Evolutionary conservation across 2,113 vertebrate genomes (phyloP), one percentile per base, ranked within the genome.

Genomic region (Tylochromis polylepis): DNA sequence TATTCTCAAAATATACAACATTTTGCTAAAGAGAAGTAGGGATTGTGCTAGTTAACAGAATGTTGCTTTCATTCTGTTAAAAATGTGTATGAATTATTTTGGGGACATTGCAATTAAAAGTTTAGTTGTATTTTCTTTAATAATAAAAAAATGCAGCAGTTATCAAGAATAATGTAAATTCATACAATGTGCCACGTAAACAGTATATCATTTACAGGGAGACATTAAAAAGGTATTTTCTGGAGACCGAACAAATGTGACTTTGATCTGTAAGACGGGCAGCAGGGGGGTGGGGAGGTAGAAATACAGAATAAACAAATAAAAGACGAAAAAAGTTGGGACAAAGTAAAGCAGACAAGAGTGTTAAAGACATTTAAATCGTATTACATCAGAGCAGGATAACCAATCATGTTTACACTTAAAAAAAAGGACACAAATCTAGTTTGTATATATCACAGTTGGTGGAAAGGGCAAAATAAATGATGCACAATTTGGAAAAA

Each of bases 171-270:
- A 91, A 87, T 83, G 84, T 77, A 27, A 88, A 86, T 85, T 89
- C 87, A 84, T 82, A 87, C 79, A 75, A 51, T 75, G 70, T 51
- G 43, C 43, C 70, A 51, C 43, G 20, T 31, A 51, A 83, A 93
- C 83, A 91, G 84, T 88, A 83, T 87, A 90, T 93, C 89, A 93
- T 88, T 90, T 92, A 93, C 89, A 91, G 89, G 87, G 88, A 81
- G 72, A 89, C 89, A 85, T 85, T 82, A 62, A 78, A 90, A 89
- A 81, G 51, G 65, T 91, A 51, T 86, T 82, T 81, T 89, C 81
- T 78, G 77, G 70, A 93, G 77, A 87, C 57, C 11, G 38, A 91
- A 90, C 78, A 87, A 79, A 86, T 85, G 11, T 70, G 85, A 89
- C 79, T 81, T 29, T n/a, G 60, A 82, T 72, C 46, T 79, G 77